Evolutionary conservation across 1,140 invertebrate genomes (phyloP).

Genomic region (Ostrea denselamellosa): DNA sequence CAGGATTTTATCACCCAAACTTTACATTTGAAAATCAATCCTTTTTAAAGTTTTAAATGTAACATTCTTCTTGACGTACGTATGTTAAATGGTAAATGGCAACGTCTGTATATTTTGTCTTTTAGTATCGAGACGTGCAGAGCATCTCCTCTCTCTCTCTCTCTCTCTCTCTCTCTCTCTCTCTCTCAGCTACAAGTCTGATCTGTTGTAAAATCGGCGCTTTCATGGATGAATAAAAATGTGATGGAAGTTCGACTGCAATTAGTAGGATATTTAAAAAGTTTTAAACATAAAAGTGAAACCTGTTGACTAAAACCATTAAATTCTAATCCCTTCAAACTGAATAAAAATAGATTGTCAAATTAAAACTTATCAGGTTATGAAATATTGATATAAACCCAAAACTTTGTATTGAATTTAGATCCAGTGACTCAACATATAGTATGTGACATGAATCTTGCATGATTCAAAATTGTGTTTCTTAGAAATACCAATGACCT

Average conservation of each 20-base stretch:
- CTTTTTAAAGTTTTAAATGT: not conserved
- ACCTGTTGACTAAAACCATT: not conserved
- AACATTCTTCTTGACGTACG: not conserved
- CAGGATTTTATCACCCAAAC: not conserved
- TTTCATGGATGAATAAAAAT: no score
- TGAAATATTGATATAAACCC: not conserved
- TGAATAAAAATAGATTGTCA: not conserved
- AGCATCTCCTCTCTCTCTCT: not conserved
- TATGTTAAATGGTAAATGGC: not conserved
- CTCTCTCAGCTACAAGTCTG: not conserved
- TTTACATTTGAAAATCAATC: conserved; percentile 11
- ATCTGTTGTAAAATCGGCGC: no score
- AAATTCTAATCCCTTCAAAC: not conserved
- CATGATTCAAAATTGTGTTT: not conserved
- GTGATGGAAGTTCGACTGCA: no score
- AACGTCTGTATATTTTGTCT: not conserved
- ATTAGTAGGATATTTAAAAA: not conserved
- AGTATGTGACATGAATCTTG: not conserved
- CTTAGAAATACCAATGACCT: not conserved
- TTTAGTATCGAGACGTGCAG: not conserved
- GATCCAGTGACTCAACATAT: not conserved
- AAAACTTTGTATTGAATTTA: not conserved
- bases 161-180: conserved; percentile 27
- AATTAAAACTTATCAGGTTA: not conserved
- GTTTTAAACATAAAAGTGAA: not conserved